Evolutionary conservation across 2,797 vertebrate genomes (phyloP).

Genomic region (Rhynchotus rufescens): DNA sequence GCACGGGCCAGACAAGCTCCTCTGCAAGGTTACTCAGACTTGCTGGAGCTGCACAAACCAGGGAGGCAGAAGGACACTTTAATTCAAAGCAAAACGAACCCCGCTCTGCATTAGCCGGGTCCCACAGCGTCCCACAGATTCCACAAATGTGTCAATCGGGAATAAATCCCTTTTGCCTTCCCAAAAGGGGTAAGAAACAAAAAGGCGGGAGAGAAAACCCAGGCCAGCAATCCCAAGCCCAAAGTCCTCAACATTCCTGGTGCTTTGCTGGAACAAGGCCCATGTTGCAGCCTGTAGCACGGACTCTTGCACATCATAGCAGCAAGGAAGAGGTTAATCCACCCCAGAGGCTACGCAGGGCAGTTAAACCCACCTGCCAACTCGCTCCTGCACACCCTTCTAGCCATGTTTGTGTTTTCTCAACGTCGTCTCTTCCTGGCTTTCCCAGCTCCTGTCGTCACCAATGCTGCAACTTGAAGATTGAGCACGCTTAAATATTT

Average conservation of each 20-base stretch:
- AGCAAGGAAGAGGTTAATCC: neutral
- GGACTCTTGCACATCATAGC: neutral
- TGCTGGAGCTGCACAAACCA: fast-evolving
- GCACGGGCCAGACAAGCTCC: fast-evolving
- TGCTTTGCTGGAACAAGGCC: neutral
- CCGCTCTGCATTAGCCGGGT: fast-evolving
- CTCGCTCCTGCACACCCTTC: neutral
- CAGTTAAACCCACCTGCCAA: neutral
- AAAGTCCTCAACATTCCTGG: neutral
- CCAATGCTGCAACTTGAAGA: neutral
- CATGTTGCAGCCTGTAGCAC: neutral
- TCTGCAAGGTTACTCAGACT: neutral
- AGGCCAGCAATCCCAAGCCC: neutral
- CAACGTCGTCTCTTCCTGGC: neutral
- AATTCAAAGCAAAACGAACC: neutral
- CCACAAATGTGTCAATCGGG: neutral
- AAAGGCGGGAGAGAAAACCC: neutral
- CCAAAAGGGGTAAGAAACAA: neutral
- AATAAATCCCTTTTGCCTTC: neutral
- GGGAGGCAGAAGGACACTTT: neutral
- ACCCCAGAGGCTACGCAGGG: neutral
- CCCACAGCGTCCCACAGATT: neutral
- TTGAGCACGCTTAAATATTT: neutral
- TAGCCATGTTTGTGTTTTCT: neutral
- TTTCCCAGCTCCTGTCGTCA: neutral